Evolutionary conservation across 2,888 invertebrate species (phyloP), one percentile per base, ranked within the genome.

Genomic region (Gortyna flavago): DNA sequence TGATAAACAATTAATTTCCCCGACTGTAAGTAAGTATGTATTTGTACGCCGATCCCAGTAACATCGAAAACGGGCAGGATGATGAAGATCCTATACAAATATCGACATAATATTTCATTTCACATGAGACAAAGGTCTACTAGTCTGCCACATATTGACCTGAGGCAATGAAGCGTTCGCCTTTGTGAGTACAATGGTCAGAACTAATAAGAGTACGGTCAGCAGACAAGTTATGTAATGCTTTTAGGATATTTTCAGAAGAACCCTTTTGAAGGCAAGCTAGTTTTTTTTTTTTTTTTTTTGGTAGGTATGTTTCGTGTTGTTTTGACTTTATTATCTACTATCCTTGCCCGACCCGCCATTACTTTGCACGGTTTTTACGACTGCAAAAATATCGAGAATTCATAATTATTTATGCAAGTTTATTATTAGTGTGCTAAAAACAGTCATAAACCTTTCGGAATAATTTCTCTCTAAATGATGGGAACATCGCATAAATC

Each of bases 121-220:
- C n/a, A 38, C 48, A 5, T 59, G 21, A 54, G 32, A 18, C 11
- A 16, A 0, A 75, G 61, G 38, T 71, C n/a, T 57, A 7, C 16
- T 21, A 7, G 38, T 48, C 61, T n/a, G 65, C 70, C 38, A 77
- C 54, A 67, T 62, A 83, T 70, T 71, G 66, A 71, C 78, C 79
- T n/a, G 65, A 35, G 72, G 48, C 69, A 57, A 62, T 66, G 61
- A 48, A 73, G 57, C 64, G 48, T 61, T 65, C 48, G 38, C 54
- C n/a, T 77, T 67, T 35, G 48, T 41, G 29, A 79, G 44, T 38
- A 69, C 32, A 69, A 74, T 61, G 29, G 41, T 44, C 35, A 48
- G 61, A 48, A n/a, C 59, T 54, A 72, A 82, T 83, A 77, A 48
- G 29, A 61, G 61, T 61, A 83, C 6, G 38, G 79, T 66, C 38